phyloP scores from a whole-genome alignment of 2,888 invertebrate species.

The Hemithea aestivaria region DNA sequence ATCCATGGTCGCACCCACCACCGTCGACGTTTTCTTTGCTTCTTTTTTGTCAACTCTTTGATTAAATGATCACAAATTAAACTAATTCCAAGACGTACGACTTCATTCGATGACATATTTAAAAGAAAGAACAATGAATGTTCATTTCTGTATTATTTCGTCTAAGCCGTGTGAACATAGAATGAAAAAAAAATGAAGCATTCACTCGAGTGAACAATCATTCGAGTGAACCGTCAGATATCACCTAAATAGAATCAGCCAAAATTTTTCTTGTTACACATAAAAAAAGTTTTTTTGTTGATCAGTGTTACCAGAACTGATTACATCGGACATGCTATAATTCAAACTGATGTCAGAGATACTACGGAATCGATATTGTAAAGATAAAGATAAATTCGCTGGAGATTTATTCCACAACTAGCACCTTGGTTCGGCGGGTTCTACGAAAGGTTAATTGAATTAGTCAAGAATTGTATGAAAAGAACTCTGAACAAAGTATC shows the following conservation, averaged over 20 bases:
- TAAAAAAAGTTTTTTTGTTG: too few relatives aligned
- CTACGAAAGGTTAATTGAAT: constrained; percentile 20
- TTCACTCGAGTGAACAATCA: background rate
- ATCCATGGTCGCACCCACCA: constrained; percentile 10
- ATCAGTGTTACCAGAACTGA: constrained; percentile 9
- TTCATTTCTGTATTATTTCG: constrained; percentile 2
- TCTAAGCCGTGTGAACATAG: constrained; percentile 13
- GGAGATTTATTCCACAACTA: constrained; percentile 23
- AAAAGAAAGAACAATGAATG: background rate
- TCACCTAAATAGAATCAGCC: too few relatives aligned
- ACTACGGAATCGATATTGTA: constrained; percentile 4
- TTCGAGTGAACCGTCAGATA: background rate
- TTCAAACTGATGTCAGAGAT: constrained; percentile 18
- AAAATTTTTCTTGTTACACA: too few relatives aligned
- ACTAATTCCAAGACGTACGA: constrained; percentile 6
- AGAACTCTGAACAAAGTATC: background rate
- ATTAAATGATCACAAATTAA: constrained; percentile 14
- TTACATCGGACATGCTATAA: constrained; percentile 18
- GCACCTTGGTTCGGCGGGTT: constrained; percentile 26
- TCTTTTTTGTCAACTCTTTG: constrained; percentile 8
- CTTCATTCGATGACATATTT: constrained; percentile 13
- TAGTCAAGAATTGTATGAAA: constrained; percentile 2
- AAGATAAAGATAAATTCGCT: constrained; percentile 10
- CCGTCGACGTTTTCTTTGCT: constrained; percentile 8
- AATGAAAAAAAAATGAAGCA: constrained; percentile 11